phyloP scores from a whole-genome alignment of 2,113 vertebrate species.

The Odocoileus virginianus region DNA sequence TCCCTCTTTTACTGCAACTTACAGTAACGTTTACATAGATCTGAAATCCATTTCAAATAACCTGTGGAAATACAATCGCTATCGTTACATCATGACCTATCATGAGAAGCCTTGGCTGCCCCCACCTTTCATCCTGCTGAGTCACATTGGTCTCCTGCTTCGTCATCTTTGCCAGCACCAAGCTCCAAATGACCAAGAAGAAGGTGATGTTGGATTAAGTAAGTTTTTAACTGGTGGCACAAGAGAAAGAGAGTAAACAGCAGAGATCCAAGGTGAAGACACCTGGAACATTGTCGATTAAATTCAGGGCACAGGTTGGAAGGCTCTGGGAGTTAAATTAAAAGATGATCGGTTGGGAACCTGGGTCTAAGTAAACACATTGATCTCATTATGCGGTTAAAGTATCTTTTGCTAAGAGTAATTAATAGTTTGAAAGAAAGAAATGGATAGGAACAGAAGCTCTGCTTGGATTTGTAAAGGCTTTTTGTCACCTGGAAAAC shows the following conservation, averaged over 20 bases:
- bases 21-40: constrained; percentile 93
- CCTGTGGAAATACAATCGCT: constrained; percentile 97
- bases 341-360: no score
- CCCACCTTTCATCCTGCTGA: constrained; percentile 91
- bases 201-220: constrained; percentile 89
- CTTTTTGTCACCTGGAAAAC: neutral
- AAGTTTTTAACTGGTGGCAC: constrained; percentile 72
- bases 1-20: neutral
- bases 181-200: constrained; percentile 81
- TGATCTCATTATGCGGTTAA: neutral
- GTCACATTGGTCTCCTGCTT: constrained; percentile 83
- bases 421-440: neutral
- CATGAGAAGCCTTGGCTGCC: constrained; percentile 94
- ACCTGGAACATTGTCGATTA: neutral
- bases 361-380: neutral
- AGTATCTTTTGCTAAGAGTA: neutral
- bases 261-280: neutral
- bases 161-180: constrained; percentile 80
- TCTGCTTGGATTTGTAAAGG: neutral
- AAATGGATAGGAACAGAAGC: neutral
- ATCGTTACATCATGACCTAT: constrained; percentile 96
- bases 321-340: neutral
- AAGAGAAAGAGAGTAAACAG: neutral
- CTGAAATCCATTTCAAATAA: constrained; percentile 92
- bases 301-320: neutral